phyloP scores from a whole-genome alignment of 2,888 invertebrate species.

The Crocallis elinguaria region DNA sequence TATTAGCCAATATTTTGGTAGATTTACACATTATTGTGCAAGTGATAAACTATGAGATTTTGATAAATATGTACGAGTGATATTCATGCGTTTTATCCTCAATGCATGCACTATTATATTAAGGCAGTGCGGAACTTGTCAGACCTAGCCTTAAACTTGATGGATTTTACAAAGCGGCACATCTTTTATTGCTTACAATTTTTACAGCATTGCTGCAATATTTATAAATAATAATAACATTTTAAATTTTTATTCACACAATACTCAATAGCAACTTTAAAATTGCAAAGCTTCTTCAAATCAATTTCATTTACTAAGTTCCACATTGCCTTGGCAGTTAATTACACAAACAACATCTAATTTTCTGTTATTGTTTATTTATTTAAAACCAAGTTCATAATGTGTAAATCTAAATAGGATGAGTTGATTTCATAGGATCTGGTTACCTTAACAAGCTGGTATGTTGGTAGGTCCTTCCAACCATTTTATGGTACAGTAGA shows the following conservation, averaged over 20 bases:
- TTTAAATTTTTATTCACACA: too few relatives aligned
- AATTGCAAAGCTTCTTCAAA: too few relatives aligned
- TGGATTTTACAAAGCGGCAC: too few relatives aligned
- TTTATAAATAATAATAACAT: too few relatives aligned
- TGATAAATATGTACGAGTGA: constrained; percentile 12
- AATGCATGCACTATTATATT: constrained; percentile 41
- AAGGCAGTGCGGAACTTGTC: constrained; percentile 20
- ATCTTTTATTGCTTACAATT: too few relatives aligned
- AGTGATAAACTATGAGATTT: constrained; percentile 34
- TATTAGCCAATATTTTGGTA: constrained; percentile 52
- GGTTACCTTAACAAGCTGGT: constrained; percentile 87
- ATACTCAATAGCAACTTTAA: too few relatives aligned
- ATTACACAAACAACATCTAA: not conserved
- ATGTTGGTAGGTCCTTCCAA: constrained; percentile 87
- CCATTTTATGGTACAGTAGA: constrained; percentile 81
- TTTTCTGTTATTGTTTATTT: not conserved
- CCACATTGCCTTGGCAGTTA: constrained; percentile 3
- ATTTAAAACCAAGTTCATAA: constrained; percentile 30
- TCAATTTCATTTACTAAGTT: not conserved
- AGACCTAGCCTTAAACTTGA: too few relatives aligned
- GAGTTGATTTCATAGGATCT: constrained; percentile 69
- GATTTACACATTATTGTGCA: constrained; percentile 75
- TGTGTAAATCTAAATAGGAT: constrained; percentile 79
- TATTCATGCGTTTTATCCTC: constrained; percentile 20
- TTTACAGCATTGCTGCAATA: too few relatives aligned